phyloP scores from a whole-genome alignment of 2,888 invertebrate species.

The Oxyteleia sp. region DNA sequence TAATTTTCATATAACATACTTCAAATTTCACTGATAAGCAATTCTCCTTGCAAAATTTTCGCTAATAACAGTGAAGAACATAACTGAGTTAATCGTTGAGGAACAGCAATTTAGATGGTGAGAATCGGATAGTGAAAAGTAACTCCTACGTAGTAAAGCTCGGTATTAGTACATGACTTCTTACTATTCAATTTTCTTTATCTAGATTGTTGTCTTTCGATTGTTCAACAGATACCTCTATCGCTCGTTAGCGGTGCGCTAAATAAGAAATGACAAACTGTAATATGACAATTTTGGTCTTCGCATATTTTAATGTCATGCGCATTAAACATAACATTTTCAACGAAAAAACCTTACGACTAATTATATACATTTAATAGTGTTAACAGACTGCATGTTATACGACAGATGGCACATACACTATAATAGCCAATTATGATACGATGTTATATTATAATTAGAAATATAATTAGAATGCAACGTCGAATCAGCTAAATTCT shows the following conservation, averaged over 20 bases:
- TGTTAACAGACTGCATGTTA: no score
- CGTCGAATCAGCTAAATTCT: no score
- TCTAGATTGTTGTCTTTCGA: slow-evolving; percentile 31
- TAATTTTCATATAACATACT: not conserved
- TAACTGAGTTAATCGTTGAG: slow-evolving; percentile 31
- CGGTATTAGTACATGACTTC: slow-evolving; percentile 12
- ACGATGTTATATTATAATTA: no score
- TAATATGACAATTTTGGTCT: slow-evolving; percentile 9
- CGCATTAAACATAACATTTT: no score
- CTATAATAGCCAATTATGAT: no score
- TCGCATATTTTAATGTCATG: no score
- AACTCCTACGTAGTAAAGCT: slow-evolving; percentile 35
- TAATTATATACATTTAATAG: no score
- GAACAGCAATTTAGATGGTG: slow-evolving; percentile 52
- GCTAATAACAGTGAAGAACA: slow-evolving; percentile 45
- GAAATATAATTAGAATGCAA: no score
- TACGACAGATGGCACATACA: no score
- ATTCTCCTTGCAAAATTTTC: slow-evolving; percentile 14
- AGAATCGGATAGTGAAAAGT: slow-evolving; percentile 51
- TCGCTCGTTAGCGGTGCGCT: slow-evolving; percentile 15
- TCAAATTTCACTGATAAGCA: slow-evolving; percentile 19
- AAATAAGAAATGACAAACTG: slow-evolving; percentile 3
- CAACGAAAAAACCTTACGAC: no score
- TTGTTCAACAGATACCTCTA: slow-evolving; percentile 8
- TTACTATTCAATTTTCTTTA: slow-evolving; percentile 52